A percentile compares a stretch with the other conserved stretches of the same genome.
These are phyloP conservation scores for Sapayoa aenigma DNA, from an alignment of 2,113 vertebrate genomes.

Conservation along the genomic window DNA sequence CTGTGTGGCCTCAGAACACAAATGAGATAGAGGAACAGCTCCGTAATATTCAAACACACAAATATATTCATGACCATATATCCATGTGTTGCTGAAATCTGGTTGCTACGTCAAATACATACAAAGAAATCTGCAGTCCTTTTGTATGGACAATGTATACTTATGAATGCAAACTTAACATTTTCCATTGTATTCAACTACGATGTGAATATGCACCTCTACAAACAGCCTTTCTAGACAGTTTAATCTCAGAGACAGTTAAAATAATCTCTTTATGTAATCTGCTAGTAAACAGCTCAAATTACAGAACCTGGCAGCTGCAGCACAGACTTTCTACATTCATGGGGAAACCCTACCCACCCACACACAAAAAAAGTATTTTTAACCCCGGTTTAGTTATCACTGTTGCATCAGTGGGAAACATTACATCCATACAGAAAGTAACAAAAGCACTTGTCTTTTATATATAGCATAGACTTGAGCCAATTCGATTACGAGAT, in stretches of 20 bases:
- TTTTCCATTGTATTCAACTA: neutral
- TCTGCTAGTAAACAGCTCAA: neutral
- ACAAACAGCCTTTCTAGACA: neutral
- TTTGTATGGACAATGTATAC: neutral
- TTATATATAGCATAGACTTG: neutral
- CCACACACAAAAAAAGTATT: neutral
- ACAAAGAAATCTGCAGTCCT: neutral
- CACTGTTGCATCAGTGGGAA: neutral
- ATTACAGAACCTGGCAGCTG: neutral
- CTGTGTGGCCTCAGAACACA: neutral
- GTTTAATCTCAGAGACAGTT: neutral
- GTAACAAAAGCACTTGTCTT: neutral
- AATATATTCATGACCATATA: neutral
- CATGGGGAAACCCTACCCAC: rapidly evolving
- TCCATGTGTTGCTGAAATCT: neutral
- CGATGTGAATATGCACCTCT: neutral
- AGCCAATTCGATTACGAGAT: neutral
- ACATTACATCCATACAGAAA: neutral
- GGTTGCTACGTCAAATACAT: neutral
- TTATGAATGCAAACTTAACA: neutral
- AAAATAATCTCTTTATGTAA: neutral
- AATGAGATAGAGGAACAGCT: neutral
- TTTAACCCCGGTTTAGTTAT: neutral
- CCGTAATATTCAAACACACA: neutral
- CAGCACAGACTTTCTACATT: neutral